A percentile compares a stretch with the other conserved stretches of the same genome.
phyloP scores from a whole-genome alignment of 2,888 invertebrate species.

The Coecobrya sp. region DNA sequence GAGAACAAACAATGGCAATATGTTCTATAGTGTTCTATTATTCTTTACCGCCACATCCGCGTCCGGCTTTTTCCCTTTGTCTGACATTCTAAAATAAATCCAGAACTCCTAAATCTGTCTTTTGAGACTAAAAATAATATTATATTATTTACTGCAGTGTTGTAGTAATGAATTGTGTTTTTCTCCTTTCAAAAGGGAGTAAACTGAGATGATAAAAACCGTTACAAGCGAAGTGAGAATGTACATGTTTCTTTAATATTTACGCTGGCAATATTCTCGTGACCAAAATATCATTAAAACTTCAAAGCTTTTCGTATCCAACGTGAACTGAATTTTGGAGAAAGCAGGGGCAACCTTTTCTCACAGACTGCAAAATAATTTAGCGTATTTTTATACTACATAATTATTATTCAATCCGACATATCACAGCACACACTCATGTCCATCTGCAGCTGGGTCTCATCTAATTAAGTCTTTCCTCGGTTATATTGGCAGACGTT shows the following conservation, averaged over 20 bases:
- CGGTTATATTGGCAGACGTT: neutral
- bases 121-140: constrained; percentile 28
- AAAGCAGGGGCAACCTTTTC: neutral
- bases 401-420: neutral
- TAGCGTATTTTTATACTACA: neutral
- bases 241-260: constrained; percentile 21
- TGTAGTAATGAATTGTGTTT: constrained; percentile 21
- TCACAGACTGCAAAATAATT: neutral
- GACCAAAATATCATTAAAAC: constrained; percentile 16
- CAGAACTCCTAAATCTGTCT: constrained; percentile 49
- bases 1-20: constrained; percentile 72
- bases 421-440: neutral
- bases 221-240: neutral
- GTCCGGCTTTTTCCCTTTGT: constrained; percentile 68
- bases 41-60: constrained; percentile 75
- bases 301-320: neutral
- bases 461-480: neutral
- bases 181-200: neutral
- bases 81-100: constrained; percentile 52
- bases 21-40: constrained; percentile 68
- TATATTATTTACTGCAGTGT: neutral
- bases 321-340: neutral
- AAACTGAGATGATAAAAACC: constrained; percentile 23
- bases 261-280: constrained; percentile 30
- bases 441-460: neutral